phyloP scores from a whole-genome alignment of 2,888 invertebrate genomes.

The Acanthococcus lagerstroemiae region DNA sequence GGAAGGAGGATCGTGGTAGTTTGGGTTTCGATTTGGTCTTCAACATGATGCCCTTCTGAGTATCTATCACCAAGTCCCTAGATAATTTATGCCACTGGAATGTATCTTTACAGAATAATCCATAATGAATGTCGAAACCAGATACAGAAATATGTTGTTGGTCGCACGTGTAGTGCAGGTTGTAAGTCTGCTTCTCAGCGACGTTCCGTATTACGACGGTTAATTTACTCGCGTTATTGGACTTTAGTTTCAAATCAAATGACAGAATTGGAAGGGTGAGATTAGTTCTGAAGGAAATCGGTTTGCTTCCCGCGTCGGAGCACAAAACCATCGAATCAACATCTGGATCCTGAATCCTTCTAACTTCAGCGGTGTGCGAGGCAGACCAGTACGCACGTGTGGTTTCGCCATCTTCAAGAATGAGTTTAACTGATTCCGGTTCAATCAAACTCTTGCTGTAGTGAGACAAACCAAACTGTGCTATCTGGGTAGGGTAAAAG shows the following conservation, averaged over 20 bases:
- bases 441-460: slow-evolving; percentile 90
- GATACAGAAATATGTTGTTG: slow-evolving; percentile 31
- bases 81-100: slow-evolving; percentile 53
- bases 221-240: background rate
- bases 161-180: slow-evolving; percentile 35
- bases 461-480: slow-evolving; percentile 94
- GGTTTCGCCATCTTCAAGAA: slow-evolving; percentile 66
- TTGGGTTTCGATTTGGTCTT: slow-evolving; percentile 59
- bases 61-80: slow-evolving; percentile 77
- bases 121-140: slow-evolving; percentile 47
- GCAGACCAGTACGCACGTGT: slow-evolving; percentile 57
- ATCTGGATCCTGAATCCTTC: background rate
- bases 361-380: slow-evolving; percentile 42
- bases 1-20: slow-evolving; percentile 59
- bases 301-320: slow-evolving; percentile 1
- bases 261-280: slow-evolving; percentile 8
- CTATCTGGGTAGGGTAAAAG: slow-evolving; percentile 96
- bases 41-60: slow-evolving; percentile 63
- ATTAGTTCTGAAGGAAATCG: background rate
- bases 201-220: slow-evolving; percentile 1
- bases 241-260: slow-evolving; percentile 19
- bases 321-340: background rate
- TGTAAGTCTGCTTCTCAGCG: background rate
- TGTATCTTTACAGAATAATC: slow-evolving; percentile 52
- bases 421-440: slow-evolving; percentile 60